phyloP scores from a whole-genome alignment of 2,113 vertebrate species.

The Sialia sialis region DNA sequence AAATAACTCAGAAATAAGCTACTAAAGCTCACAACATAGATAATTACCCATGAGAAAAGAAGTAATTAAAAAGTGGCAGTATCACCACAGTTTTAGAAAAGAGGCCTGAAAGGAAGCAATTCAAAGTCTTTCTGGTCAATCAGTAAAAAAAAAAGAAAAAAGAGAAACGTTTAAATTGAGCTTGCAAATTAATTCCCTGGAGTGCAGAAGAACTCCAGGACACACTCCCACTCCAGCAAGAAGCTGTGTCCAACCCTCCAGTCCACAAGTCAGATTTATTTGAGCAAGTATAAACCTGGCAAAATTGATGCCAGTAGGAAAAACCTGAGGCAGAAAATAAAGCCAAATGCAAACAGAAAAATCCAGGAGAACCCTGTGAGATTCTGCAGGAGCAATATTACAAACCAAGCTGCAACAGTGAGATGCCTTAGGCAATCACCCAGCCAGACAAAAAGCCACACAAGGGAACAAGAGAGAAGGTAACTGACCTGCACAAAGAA shows the following conservation, averaged over 20 bases:
- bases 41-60: constrained; percentile 13
- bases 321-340: neutral
- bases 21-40: neutral
- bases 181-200: neutral
- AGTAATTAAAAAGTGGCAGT: constrained; percentile 23
- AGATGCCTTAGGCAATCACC: neutral
- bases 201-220: neutral
- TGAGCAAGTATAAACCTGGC: neutral
- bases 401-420: neutral
- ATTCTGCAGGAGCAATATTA: neutral
- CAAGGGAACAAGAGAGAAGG: neutral
- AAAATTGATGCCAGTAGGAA: neutral
- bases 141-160: neutral
- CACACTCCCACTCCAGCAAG: neutral
- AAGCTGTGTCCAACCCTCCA: neutral
- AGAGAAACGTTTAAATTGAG: neutral
- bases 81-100: neutral
- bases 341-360: neutral
- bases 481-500: neutral
- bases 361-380: neutral
- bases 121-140: neutral
- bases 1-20: constrained; percentile 21
- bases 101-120: neutral
- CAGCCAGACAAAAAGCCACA: neutral
- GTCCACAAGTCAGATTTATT: neutral